These are phyloP conservation scores for Clinocottus analis DNA, from an alignment of 2,113 vertebrate species.

Conservation along the genomic window DNA sequence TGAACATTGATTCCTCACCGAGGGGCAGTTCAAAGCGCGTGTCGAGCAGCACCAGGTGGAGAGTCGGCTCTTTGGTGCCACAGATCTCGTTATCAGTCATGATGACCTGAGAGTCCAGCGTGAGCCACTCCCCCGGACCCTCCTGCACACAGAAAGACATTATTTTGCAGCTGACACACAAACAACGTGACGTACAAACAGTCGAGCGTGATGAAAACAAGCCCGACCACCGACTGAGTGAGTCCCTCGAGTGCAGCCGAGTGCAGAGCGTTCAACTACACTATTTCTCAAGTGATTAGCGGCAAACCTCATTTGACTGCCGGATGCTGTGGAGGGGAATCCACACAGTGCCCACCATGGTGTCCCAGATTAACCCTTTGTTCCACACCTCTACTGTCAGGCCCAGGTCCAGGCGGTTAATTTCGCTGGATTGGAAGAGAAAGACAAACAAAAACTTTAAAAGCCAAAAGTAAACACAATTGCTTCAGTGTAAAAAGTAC, in stretches of 20 bases:
- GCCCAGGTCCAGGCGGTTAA: constrained; percentile 94
- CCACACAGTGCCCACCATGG: constrained; percentile 98
- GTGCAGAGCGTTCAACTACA: background rate
- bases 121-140: constrained; percentile 97
- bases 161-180: background rate
- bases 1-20: constrained; percentile 81
- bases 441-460: constrained; percentile 3
- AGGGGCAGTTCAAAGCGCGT: constrained; percentile 96
- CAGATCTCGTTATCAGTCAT: constrained; percentile 98
- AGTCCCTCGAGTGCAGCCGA: background rate
- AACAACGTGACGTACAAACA: no score
- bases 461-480: background rate
- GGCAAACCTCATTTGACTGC: constrained; percentile 94
- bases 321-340: constrained; percentile 93
- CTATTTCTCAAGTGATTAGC: constrained; percentile 28
- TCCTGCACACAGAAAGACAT: constrained; percentile 82
- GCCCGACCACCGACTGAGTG: background rate
- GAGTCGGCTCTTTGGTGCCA: constrained; percentile 97
- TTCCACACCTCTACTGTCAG: constrained; percentile 98
- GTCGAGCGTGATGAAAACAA: background rate
- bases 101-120: constrained; percentile 95
- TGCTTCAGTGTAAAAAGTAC: background rate
- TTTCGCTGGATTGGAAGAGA: constrained; percentile 85
- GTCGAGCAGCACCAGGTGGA: constrained; percentile 95
- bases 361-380: constrained; percentile 99